phyloP scores from a whole-genome alignment of 2,888 invertebrate species.

The Callyntrura guangdongensis region DNA sequence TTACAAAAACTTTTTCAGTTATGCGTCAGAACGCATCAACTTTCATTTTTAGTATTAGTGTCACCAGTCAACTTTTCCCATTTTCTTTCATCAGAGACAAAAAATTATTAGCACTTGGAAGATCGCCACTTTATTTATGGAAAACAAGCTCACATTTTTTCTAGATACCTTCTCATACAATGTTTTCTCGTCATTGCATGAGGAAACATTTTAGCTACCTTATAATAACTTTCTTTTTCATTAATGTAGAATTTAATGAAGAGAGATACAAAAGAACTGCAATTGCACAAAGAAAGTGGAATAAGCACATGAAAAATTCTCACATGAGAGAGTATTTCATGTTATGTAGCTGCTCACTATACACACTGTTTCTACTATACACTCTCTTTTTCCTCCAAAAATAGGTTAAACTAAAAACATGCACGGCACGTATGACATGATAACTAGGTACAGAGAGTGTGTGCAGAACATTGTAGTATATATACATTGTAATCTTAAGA shows the following conservation, averaged over 20 bases:
- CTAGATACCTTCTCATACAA: neutral
- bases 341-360: neutral
- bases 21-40: neutral
- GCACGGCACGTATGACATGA: constrained; percentile 34
- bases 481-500: neutral
- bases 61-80: constrained; percentile 74
- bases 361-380: neutral
- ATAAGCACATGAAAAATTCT: neutral
- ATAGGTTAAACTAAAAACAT: constrained; percentile 35
- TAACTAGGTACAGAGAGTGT: neutral
- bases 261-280: neutral
- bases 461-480: neutral
- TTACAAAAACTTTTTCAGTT: neutral
- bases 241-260: too few relatives aligned
- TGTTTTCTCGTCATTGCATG: neutral
- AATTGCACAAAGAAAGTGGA: constrained; percentile 9
- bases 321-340: neutral
- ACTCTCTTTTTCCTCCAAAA: neutral
- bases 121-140: constrained; percentile 3
- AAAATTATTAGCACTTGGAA: constrained; percentile 69
- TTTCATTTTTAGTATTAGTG: constrained; percentile 29
- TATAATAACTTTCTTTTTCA: neutral
- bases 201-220: constrained; percentile 4
- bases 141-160: neutral
- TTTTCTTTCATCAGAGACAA: constrained; percentile 77